phyloP scores from a whole-genome alignment of 2,888 invertebrate genomes.

The Chaitophorus viminalis region DNA sequence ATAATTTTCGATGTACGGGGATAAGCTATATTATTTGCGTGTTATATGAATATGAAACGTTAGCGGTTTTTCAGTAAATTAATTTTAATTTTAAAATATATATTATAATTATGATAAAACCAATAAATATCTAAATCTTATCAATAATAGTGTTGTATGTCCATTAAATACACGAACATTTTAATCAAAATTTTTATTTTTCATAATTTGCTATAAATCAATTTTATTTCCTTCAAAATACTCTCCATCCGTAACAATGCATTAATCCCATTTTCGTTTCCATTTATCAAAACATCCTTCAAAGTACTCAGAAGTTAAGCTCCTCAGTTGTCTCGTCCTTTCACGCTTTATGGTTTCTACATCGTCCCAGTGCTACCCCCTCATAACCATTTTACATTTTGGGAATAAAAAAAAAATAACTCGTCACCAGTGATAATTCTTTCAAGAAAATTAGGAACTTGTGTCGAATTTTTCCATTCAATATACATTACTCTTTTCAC shows the following conservation, averaged over 20 bases:
- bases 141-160: neutral
- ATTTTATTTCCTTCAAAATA: neutral
- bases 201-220: neutral
- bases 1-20: too few species aligned
- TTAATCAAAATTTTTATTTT: neutral
- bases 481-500: slow-evolving; percentile 32
- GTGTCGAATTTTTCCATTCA: slow-evolving; percentile 42
- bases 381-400: slow-evolving; percentile 62
- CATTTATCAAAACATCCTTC: slow-evolving; percentile 56
- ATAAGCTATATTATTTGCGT: too few species aligned
- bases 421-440: slow-evolving; percentile 63
- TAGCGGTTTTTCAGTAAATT: too few species aligned
- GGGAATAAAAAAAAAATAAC: slow-evolving; percentile 62
- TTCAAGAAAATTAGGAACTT: slow-evolving; percentile 33
- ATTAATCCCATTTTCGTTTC: slow-evolving; percentile 55
- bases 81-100: too few species aligned
- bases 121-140: too few species aligned
- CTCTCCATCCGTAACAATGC: slow-evolving; percentile 46
- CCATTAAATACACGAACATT: slow-evolving; percentile 7
- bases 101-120: too few species aligned
- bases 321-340: slow-evolving; percentile 54
- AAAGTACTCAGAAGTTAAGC: slow-evolving; percentile 56
- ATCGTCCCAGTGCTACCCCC: slow-evolving; percentile 47
- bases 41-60: too few species aligned
- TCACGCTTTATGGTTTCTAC: slow-evolving; percentile 38